Evolutionary conservation across 2,888 invertebrate genomes (phyloP).

Genomic region (Amaurobius ferox): DNA sequence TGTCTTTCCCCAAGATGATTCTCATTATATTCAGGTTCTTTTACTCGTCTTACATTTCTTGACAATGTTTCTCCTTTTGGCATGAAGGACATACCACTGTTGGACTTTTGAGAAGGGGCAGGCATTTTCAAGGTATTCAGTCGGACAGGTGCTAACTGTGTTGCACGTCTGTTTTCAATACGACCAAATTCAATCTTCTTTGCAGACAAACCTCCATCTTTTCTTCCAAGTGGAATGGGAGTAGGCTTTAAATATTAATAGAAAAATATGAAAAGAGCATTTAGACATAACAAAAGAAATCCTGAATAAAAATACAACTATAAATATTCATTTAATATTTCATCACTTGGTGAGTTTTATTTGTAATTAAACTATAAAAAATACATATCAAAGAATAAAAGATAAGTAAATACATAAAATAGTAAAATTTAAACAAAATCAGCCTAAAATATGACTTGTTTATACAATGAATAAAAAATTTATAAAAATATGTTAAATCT

Average conservation of each 20-base stretch:
- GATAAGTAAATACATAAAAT: no score
- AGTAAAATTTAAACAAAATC: no score
- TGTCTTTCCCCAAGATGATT: slow-evolving; percentile 10
- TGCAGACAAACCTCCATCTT: background rate
- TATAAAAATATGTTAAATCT: no score
- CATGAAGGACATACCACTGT: slow-evolving; percentile 57
- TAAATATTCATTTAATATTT: no score
- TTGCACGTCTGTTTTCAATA: slow-evolving; percentile 53
- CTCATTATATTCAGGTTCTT: slow-evolving; percentile 2
- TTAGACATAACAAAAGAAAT: no score
- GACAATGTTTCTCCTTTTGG: slow-evolving; percentile 54
- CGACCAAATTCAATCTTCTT: slow-evolving; percentile 36
- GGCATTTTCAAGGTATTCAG: slow-evolving; percentile 53
- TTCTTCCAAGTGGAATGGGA: background rate
- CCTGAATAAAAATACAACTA: no score
- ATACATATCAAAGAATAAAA: no score
- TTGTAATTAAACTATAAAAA: no score
- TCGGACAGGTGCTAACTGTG: slow-evolving; percentile 53
- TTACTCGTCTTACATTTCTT: slow-evolving; percentile 36
- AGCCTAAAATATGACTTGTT: no score
- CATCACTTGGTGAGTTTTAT: no score
- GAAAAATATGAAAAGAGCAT: no score
- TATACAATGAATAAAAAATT: no score
- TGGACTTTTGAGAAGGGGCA: slow-evolving; percentile 6
- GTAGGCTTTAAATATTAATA: slow-evolving; percentile 15